These are phyloP conservation scores for Girardinus metallicus DNA, from an alignment of 2,797 vertebrate species.

Conservation along the genomic window DNA sequence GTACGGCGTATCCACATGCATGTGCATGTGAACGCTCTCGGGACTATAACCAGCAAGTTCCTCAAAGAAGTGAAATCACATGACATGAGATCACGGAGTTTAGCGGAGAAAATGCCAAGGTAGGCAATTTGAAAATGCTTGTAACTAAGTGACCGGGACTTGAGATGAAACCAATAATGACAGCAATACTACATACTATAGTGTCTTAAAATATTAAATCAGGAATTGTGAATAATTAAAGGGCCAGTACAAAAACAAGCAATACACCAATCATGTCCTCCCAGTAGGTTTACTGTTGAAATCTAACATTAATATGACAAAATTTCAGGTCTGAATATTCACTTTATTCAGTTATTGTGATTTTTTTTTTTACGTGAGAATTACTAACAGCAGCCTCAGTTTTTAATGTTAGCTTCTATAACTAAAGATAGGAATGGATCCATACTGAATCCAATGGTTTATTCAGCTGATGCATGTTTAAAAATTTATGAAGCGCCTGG, in stretches of 20 bases:
- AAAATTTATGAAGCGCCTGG: not conserved
- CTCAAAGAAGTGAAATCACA: conserved; percentile 61
- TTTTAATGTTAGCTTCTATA: not conserved
- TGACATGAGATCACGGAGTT: conserved; percentile 51
- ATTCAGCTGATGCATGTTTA: not conserved
- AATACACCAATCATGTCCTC: not conserved
- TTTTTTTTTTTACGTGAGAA: not conserved
- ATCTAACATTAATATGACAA: not conserved
- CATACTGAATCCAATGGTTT: not conserved
- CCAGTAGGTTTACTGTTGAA: not conserved
- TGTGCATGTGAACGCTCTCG: conserved; percentile 13
- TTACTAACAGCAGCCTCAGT: not conserved
- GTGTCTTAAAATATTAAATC: not conserved
- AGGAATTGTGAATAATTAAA: not conserved
- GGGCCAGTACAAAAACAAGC: not conserved
- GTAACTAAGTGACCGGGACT: conserved; percentile 15
- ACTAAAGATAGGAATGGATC: not conserved
- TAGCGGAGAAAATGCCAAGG: conserved; percentile 49
- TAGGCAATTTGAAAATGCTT: conserved; percentile 19
- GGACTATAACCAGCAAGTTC: conserved; percentile 44
- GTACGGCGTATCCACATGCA: conserved; percentile 18
- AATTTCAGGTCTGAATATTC: not conserved
- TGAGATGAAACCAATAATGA: not conserved
- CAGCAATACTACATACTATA: not conserved
- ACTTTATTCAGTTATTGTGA: not conserved